phyloP scores from a whole-genome alignment of 92 coral and sea anemone genomes.

The Phenganax stokvisi region DNA sequence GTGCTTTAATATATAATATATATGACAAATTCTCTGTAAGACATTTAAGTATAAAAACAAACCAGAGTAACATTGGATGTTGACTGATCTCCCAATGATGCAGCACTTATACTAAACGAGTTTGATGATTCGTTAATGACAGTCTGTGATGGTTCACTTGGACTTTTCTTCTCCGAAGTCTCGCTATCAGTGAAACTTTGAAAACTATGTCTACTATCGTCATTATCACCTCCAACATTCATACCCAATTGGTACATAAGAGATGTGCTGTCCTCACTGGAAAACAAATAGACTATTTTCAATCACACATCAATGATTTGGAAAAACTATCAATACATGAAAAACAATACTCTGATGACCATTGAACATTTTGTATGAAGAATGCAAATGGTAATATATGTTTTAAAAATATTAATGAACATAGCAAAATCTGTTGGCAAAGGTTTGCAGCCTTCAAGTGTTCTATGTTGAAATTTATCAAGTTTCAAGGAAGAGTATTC shows the following conservation, averaged over 20 bases:
- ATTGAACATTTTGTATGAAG: no score
- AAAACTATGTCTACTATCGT: conserved; percentile 62
- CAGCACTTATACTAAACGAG: conserved; percentile 15
- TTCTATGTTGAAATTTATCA: not conserved
- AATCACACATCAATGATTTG: not conserved
- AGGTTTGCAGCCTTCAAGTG: no score
- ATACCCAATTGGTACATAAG: conserved; percentile 83
- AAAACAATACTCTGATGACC: no score
- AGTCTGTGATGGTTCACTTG: conserved; percentile 4
- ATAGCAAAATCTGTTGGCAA: no score
- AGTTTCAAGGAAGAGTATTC: not conserved
- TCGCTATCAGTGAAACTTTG: conserved; percentile 67
- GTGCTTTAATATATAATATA: no score
- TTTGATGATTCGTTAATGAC: not conserved
- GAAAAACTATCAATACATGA: not conserved
- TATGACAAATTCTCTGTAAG: not conserved
- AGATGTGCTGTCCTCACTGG: conserved; percentile 91
- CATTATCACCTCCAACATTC: conserved; percentile 80
- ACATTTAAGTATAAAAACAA: not conserved
- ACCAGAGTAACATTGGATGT: not conserved
- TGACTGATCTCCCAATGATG: conserved; percentile 2
- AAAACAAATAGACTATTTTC: not conserved
- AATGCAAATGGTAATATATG: no score
- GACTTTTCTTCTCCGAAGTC: conserved; percentile 27
- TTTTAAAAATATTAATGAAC: no score